Base-by-base conservation (phyloP, 2,888 invertebrate genomes). In the Nezara viridula region DNA sequence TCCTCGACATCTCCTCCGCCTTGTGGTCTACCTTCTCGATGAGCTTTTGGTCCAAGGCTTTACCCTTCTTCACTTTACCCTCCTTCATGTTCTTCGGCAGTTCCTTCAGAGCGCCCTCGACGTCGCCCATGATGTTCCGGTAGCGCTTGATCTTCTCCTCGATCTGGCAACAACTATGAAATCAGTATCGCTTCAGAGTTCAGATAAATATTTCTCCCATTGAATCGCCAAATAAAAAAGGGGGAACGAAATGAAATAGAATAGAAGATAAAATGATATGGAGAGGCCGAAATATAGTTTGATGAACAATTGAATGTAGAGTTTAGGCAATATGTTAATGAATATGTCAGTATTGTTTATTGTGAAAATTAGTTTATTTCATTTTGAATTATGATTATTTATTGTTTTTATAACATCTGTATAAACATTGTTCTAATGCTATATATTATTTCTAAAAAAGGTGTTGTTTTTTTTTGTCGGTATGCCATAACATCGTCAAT, bases 71-170 rank as follows among this genome's bases (percentile, higher is more conserved):
- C 81, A 40, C 44, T 4, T 40, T 81, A 0, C 40, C 81, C 2
- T 81, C 81, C 24, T 81, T 81, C 3, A 81, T 40, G 12, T 10
- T 7, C 16, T 81, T 81, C 0, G 81, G 81, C 44, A 81, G 44
- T 10, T 40, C 81, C 44, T n/a, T 81, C 24, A 81, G 47, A 14
- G 81, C 0, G 3, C 81, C 81, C 1, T 81, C 81, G 10, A 81
- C 44, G n/a, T 81, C 81, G 4, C 81, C 81, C 81, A 81, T 81
- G n/a, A 81, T 81, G 10, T 47, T 16, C 5, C 40, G 81, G 81
- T 44, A 81, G n/a, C 40, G 44, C 44, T 47, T 81, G n/a, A 81
- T 40, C 81, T 81, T 81, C 12, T 81, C 12, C 37, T 47, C 81
- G 24, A 81, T 47, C 81, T 81, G 81, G 24, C 81, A 21, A 60